phyloP scores from a whole-genome alignment of 1,140 invertebrate species.

The Nasonia vitripennis region DNA sequence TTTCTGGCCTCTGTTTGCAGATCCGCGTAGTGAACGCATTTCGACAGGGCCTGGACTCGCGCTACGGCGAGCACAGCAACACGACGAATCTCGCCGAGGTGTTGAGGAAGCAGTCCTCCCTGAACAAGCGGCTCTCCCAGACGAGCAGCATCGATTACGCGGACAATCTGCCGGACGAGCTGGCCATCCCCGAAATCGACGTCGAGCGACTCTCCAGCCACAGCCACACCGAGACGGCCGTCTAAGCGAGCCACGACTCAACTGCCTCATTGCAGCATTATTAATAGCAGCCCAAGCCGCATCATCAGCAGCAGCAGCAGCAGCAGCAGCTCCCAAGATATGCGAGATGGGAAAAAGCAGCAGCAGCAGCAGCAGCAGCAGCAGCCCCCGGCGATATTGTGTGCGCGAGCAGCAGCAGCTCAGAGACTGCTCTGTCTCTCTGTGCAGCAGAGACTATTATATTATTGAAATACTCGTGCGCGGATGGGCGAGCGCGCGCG shows the following conservation, averaged over 20 bases:
- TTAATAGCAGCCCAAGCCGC: not conserved
- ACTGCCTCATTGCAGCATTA: conserved; percentile 8
- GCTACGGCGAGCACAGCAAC: conserved; percentile 93
- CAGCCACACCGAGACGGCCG: conserved; percentile 94
- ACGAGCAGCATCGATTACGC: conserved; percentile 94
- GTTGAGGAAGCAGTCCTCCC: conserved; percentile 92
- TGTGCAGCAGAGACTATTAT: not conserved
- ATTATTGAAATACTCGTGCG: not conserved
- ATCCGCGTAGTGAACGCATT: conserved; percentile 99
- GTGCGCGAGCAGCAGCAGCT: not conserved
- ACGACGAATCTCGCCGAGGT: conserved; percentile 89
- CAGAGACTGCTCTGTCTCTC: not conserved
- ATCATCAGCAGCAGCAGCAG: not conserved
- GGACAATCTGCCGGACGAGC: conserved; percentile 89
- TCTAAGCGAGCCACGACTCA: conserved; percentile 75
- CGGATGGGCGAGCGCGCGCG: not conserved
- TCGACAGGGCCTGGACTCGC: conserved; percentile 97
- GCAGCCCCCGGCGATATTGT: not conserved
- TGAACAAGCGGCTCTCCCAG: conserved; percentile 92
- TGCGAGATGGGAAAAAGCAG: not conserved
- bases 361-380: not conserved
- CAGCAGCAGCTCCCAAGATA: not conserved
- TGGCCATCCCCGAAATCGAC: conserved; percentile 91
- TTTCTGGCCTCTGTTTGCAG: conserved; percentile 78
- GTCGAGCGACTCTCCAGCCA: conserved; percentile 92